A percentile compares a stretch with the other conserved stretches of the same genome.
phyloP scores from a whole-genome alignment of 1,140 invertebrate genomes.

The Neodiprion virginianus region DNA sequence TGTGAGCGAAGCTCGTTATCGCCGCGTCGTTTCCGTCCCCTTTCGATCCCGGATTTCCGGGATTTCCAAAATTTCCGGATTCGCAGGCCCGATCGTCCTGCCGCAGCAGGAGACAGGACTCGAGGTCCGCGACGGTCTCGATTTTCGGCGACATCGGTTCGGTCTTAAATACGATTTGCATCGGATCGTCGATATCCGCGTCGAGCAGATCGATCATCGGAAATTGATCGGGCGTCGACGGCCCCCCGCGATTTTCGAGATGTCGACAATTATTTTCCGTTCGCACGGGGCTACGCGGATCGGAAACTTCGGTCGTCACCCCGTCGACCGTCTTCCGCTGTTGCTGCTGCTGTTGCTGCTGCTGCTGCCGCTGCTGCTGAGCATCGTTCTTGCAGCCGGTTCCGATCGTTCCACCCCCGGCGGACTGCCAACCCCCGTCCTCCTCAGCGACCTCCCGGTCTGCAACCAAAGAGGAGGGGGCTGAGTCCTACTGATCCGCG shows the following conservation, averaged over 20 bases:
- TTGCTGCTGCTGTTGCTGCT: slow-evolving; percentile 27
- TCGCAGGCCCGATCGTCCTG: not conserved
- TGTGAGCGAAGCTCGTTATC: not conserved
- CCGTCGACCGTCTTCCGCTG: no score
- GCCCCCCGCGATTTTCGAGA: no score
- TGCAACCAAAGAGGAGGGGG: slow-evolving; percentile 64
- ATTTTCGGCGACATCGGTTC: slow-evolving; percentile 54
- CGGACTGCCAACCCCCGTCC: slow-evolving; percentile 61
- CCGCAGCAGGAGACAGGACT: slow-evolving; percentile 35
- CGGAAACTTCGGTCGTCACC: no score
- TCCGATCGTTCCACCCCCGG: slow-evolving; percentile 38
- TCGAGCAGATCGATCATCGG: slow-evolving; percentile 57
- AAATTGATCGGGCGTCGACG: slow-evolving; percentile 32
- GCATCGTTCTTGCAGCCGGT: slow-evolving; percentile 40
- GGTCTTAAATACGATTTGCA: slow-evolving; percentile 52
- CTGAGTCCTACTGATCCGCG: slow-evolving; percentile 55
- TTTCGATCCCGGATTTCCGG: slow-evolving; percentile 8
- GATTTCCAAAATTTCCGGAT: slow-evolving; percentile 27
- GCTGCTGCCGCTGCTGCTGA: slow-evolving; percentile 34
- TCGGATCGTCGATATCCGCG: slow-evolving; percentile 50
- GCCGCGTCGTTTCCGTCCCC: not conserved
- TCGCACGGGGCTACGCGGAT: no score
- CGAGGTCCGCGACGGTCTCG: slow-evolving; percentile 39
- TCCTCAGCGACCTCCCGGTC: slow-evolving; percentile 61
- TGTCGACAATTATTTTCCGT: no score